phyloP scores from a whole-genome alignment of 1,140 invertebrate species.

The Megathymus violae region DNA sequence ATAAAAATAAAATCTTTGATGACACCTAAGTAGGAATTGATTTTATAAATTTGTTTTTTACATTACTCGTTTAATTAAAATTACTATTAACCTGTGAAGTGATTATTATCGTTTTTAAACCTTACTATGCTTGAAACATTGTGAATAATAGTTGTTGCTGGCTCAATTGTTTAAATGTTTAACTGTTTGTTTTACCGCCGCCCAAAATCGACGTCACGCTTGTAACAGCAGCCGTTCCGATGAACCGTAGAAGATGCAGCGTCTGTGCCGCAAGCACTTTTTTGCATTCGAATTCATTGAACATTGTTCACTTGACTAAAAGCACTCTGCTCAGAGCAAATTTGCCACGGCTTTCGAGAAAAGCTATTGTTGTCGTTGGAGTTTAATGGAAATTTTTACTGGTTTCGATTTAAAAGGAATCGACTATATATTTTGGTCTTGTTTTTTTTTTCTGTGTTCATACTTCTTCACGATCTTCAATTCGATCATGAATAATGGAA shows the following conservation, averaged over 20 bases:
- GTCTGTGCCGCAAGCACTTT: slow-evolving; percentile 31
- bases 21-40: no score
- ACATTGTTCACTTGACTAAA: slow-evolving; percentile 27
- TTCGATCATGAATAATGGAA: not conserved
- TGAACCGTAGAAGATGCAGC: slow-evolving; percentile 43
- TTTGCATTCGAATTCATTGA: slow-evolving; percentile 42
- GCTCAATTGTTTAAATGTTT: slow-evolving; percentile 2
- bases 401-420: not conserved
- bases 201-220: slow-evolving; percentile 36
- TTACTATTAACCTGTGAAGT: no score
- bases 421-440: not conserved
- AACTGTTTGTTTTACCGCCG: not conserved
- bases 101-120: not conserved
- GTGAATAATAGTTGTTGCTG: not conserved
- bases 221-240: slow-evolving; percentile 37
- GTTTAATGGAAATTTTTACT: not conserved
- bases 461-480: not conserved
- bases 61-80: no score
- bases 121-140: no score
- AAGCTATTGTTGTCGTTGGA: slow-evolving; percentile 1
- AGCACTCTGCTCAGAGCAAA: not conserved
- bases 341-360: slow-evolving; percentile 2
- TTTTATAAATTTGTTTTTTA: no score
- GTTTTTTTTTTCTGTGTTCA: not conserved
- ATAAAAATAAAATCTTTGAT: no score